A percentile compares a stretch with the other conserved stretches of the same genome.
Conservation (phyloP, 2,797 vertebrate species). For the Anableps anableps region DNA sequence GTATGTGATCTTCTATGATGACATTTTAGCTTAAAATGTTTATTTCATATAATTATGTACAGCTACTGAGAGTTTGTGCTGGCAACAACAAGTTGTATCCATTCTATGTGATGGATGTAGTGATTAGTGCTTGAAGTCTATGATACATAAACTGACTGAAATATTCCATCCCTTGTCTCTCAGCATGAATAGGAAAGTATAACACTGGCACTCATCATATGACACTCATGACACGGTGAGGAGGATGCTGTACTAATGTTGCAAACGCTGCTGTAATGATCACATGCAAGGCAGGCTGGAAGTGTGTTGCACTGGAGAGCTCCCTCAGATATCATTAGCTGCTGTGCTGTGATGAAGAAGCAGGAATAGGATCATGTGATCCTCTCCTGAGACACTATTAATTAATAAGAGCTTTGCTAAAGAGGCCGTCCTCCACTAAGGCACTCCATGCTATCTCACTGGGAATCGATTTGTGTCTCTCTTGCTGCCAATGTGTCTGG, state of each 20-base stretch:
- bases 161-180: constrained; percentile 25
- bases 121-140: constrained; percentile 17
- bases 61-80: constrained; percentile 3
- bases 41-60: constrained; percentile 5
- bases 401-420: constrained; percentile 79
- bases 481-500: constrained; percentile 80
- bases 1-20: background rate
- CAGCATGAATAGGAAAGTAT: constrained; percentile 33
- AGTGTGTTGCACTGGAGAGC: constrained; percentile 51
- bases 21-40: background rate
- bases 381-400: constrained; percentile 78
- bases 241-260: constrained; percentile 40
- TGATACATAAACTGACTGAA: constrained; percentile 30
- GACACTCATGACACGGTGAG: constrained; percentile 44
- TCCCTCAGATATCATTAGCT: constrained; percentile 78
- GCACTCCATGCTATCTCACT: constrained; percentile 68
- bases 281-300: constrained; percentile 33
- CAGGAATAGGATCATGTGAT: constrained; percentile 79
- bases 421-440: constrained; percentile 70
- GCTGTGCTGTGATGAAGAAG: constrained; percentile 74
- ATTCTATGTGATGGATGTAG: background rate
- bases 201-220: constrained; percentile 31
- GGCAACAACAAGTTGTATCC: constrained; percentile 1
- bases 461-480: constrained; percentile 78
- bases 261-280: constrained; percentile 42